Percentiles rank a stretch among this genome's conserved stretches.
phyloP scores from a whole-genome alignment of 1,140 invertebrate genomes.

The Pseudomyrmex pallidus region DNA sequence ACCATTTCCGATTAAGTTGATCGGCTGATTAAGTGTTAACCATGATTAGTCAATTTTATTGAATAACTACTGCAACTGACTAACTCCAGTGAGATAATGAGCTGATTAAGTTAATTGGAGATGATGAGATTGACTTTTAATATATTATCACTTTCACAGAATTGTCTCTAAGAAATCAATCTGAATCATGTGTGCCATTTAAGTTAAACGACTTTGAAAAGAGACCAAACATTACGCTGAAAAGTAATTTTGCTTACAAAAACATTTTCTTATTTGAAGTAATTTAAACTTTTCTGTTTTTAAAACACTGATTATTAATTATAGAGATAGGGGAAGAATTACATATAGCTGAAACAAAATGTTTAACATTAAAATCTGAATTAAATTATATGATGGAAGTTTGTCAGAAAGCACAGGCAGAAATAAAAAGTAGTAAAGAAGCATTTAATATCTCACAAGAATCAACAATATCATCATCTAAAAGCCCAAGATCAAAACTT shows the following conservation, averaged over 20 bases:
- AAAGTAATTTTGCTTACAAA: slow-evolving; percentile 31
- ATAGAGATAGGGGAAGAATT: slow-evolving; percentile 81
- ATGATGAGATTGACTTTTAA: not conserved
- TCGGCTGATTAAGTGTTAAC: too few species aligned
- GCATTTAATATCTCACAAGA: not conserved
- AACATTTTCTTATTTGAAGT: not conserved
- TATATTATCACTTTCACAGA: slow-evolving; percentile 21
- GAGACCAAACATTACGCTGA: slow-evolving; percentile 21
- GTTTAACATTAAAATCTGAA: slow-evolving; percentile 79
- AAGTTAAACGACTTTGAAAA: slow-evolving; percentile 39
- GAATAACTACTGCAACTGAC: too few species aligned
- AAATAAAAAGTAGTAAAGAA: slow-evolving; percentile 32
- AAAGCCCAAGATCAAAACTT: slow-evolving; percentile 8
- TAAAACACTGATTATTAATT: not conserved
- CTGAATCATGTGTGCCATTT: not conserved
- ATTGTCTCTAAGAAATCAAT: slow-evolving; percentile 17
- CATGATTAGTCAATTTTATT: too few species aligned
- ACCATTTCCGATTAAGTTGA: too few species aligned
- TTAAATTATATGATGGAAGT: slow-evolving; percentile 81
- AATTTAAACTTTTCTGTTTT: not conserved
- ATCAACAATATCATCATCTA: not conserved
- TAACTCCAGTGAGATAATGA: too few species aligned
- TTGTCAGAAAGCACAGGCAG: slow-evolving; percentile 66
- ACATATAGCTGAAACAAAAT: slow-evolving; percentile 80
- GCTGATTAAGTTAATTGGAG: too few species aligned